These are phyloP conservation scores for Chrysolina oricalcia DNA, from an alignment of 2,888 invertebrate species.

Conservation along the genomic window DNA sequence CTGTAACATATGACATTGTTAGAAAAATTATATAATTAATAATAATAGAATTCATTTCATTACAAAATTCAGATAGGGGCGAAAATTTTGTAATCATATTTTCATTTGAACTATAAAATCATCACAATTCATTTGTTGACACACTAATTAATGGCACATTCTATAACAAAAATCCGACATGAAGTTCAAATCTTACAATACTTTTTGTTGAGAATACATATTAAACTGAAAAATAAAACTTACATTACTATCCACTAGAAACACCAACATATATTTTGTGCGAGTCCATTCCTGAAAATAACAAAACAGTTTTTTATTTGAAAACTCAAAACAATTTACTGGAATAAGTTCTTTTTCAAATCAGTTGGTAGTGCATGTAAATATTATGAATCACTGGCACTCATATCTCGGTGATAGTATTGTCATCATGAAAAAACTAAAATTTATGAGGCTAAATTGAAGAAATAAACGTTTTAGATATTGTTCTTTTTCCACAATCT, in stretches of 20 bases:
- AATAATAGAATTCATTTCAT: not conserved
- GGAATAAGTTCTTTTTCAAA: not conserved
- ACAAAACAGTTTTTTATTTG: not conserved
- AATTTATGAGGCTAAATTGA: not conserved
- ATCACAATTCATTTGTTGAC: conserved; percentile 58
- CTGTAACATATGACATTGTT: not conserved
- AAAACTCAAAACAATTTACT: not conserved
- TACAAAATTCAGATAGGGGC: conserved; percentile 63
- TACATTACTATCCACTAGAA: not conserved
- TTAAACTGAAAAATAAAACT: not conserved
- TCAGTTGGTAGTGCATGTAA: conserved; percentile 52
- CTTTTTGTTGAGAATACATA: too few species aligned
- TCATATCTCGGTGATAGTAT: conserved; percentile 40
- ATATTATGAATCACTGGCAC: conserved; percentile 31
- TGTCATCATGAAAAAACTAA: conserved; percentile 45
- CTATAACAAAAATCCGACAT: too few species aligned
- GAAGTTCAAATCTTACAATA: not conserved
- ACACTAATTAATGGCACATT: not conserved
- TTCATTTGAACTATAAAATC: conserved; percentile 70
- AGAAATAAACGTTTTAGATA: not conserved
- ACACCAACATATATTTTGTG: too few species aligned
- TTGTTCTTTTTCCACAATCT: too few species aligned
- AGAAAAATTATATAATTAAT: not conserved
- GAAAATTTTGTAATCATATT: conserved; percentile 67
- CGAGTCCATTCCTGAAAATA: not conserved